Base-by-base conservation (phyloP, 2,797 vertebrate species). In the Alfaro cultratus region DNA sequence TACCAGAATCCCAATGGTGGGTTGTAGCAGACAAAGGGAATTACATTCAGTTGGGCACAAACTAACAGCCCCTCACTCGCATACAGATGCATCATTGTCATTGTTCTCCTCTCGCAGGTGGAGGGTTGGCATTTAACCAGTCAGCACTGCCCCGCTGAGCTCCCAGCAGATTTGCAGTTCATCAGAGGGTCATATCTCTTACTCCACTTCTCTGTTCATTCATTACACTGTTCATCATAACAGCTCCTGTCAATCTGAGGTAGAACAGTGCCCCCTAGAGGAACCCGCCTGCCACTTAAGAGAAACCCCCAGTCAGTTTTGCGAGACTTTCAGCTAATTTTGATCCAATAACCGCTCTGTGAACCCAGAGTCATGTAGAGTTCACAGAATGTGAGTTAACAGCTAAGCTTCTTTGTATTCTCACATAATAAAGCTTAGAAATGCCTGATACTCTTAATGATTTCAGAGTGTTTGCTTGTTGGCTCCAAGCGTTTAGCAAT, bases 151-250 rank as follows among this genome's bases (percentile, higher is more conserved):
- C 89, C 89, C 5, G 68, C 89, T 93, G 89, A 91, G 93, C 93
- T 94, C 91, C 82, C 86, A 86, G 86, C 86, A 93, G 91, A 94
- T 92, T 91, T 94, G 76, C 82, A 88, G 95, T 96, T 96, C 96
- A 96, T 93, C 90, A 92, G 71, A 83, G 93, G 95, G 95, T 95
- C 95, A 95, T 89, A 86, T 89, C 91, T 94, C 89, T 82, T 80
- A 75, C 89, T 93, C 89, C 78, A 62, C 82, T 80, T 75, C 75
- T 77, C 41, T 78, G 81, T 85, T 84, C 90, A 87, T 93, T 93
- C 87, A 92, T 87, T 88, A 79, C 82, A 60, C 71, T 55, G n/a
- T n/a, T 62, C 68, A 46, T 43, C 75, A 86, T 57, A 46, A 67
- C 75, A 77, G 71, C 29, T 51, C 57, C 34, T 9, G 51, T 72